Evolutionary conservation across 2,888 invertebrate genomes (phyloP).

Genomic region (Fragum fragum): DNA sequence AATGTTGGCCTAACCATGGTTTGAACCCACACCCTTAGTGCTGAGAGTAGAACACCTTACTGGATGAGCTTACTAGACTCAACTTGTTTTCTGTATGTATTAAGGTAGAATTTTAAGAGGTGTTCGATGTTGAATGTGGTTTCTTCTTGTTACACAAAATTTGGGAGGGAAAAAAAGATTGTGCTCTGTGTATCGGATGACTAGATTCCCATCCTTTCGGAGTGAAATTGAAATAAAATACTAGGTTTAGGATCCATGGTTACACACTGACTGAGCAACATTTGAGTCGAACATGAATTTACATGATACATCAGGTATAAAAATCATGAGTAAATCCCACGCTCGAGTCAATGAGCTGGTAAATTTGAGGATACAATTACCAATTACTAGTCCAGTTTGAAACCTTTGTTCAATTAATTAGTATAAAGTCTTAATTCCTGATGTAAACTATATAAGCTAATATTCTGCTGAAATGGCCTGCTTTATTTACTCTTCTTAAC

Average conservation of each 20-base stretch:
- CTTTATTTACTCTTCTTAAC: neutral
- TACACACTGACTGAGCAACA: constrained; percentile 19
- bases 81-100: too few species aligned
- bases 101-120: too few species aligned
- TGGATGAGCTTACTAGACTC: too few species aligned
- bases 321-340: constrained; percentile 29
- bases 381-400: constrained; percentile 15
- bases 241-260: constrained; percentile 17
- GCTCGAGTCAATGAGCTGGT: neutral
- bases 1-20: too few species aligned
- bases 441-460: neutral
- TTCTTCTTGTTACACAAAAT: too few species aligned
- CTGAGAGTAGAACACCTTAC: too few species aligned
- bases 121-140: too few species aligned
- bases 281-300: constrained; percentile 26
- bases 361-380: constrained; percentile 16
- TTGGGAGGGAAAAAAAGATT: neutral
- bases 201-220: constrained; percentile 7
- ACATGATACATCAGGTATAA: constrained; percentile 23
- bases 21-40: too few species aligned
- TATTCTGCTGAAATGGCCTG: neutral
- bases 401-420: constrained; percentile 24
- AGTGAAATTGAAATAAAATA: neutral
- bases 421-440: neutral
- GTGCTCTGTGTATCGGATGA: neutral